Conservation (phyloP, 1,140 invertebrate species). For the Pogonognathellus flavescens region DNA sequence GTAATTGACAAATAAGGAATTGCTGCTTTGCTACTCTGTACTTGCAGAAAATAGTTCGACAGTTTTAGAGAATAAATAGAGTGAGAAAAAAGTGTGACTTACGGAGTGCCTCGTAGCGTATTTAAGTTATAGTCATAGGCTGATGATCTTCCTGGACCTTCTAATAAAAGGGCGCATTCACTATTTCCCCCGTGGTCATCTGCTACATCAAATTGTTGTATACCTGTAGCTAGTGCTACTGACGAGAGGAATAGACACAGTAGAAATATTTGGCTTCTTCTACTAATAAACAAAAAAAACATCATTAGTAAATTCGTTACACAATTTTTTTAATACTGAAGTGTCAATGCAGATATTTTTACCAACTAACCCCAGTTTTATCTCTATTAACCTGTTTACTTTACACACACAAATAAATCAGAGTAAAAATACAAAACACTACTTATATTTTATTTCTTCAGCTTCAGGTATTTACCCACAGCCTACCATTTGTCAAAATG, state of each 20-base stretch:
- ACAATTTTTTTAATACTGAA: not conserved
- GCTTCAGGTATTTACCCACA: no score
- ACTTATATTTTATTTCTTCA: no score
- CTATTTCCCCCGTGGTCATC: slow-evolving; percentile 65
- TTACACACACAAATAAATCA: no score
- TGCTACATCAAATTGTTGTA: slow-evolving; percentile 60
- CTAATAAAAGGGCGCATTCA: slow-evolving; percentile 77
- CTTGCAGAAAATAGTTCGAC: no score
- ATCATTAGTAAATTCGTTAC: not conserved
- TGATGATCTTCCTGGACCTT: slow-evolving; percentile 79
- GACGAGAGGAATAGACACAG: slow-evolving; percentile 56
- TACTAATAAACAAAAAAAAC: slow-evolving; percentile 49
- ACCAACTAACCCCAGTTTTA: no score
- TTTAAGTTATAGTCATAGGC: slow-evolving; percentile 87
- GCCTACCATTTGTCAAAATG: no score
- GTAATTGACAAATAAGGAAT: no score
- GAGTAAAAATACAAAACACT: no score
- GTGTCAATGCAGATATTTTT: no score
- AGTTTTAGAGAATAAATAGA: no score
- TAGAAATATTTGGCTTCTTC: slow-evolving; percentile 66
- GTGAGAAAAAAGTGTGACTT: slow-evolving; percentile 51
- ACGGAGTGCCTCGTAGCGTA: slow-evolving; percentile 75
- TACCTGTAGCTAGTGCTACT: slow-evolving; percentile 50
- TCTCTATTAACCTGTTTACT: no score
- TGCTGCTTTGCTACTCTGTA: no score